These are phyloP conservation scores for Eueremaeus valkanovi DNA, from an alignment of 2,888 invertebrate genomes.

Conservation along the genomic window DNA sequence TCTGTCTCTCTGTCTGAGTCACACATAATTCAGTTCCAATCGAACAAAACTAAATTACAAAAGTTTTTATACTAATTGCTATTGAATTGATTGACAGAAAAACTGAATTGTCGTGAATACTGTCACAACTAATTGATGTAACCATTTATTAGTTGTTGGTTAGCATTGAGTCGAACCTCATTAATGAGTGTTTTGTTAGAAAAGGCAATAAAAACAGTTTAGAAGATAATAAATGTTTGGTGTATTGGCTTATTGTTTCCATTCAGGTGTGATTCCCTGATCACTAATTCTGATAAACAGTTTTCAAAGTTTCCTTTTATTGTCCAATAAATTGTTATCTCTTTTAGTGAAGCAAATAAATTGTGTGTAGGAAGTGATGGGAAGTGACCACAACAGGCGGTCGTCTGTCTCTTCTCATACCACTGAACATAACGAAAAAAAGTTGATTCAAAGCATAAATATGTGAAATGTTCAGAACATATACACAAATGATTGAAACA, in stretches of 20 bases:
- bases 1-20: not conserved
- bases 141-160: not conserved
- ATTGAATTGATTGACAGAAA: not conserved
- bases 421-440: not conserved
- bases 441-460: conserved; percentile 30
- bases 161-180: conserved; percentile 4
- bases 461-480: too few species aligned
- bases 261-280: conserved; percentile 35
- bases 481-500: conserved; percentile 17
- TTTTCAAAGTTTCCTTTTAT: conserved; percentile 14
- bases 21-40: conserved; percentile 5
- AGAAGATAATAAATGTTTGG: not conserved
- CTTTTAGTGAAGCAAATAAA: conserved; percentile 21
- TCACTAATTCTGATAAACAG: conserved; percentile 10
- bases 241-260: conserved; percentile 1
- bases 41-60: not conserved
- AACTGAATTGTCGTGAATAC: not conserved
- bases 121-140: conserved; percentile 10
- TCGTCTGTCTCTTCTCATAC: conserved; percentile 24
- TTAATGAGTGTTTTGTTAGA: not conserved
- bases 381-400: conserved; percentile 34
- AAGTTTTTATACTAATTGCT: not conserved
- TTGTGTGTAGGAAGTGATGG: conserved; percentile 32
- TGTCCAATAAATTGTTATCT: conserved; percentile 33
- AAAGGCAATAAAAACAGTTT: not conserved